Evolutionary conservation across 1,140 invertebrate species (phyloP).

Genomic region (Drosophila sp.): DNA sequence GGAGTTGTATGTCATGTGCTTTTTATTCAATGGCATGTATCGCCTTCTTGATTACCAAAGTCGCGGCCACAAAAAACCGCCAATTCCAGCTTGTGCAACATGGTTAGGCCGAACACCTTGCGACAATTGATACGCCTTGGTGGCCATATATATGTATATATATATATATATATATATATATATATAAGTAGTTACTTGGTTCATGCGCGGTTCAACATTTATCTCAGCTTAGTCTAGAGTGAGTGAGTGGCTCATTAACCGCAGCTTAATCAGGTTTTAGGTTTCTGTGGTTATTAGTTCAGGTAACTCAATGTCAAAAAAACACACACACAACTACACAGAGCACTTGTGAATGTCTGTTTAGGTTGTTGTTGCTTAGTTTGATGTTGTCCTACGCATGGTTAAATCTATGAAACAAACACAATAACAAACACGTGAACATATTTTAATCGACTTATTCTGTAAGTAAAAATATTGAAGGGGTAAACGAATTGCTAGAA

Average conservation of each 20-base stretch:
- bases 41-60: constrained; percentile 53
- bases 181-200: constrained; percentile 14
- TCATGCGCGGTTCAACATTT: constrained; percentile 6
- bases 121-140: constrained; percentile 50
- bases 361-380: background rate
- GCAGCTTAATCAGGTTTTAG: constrained; percentile 76
- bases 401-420: constrained; percentile 37
- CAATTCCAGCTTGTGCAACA: constrained; percentile 34
- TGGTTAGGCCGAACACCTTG: constrained; percentile 50
- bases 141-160: constrained; percentile 22
- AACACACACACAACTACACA: constrained; percentile 10
- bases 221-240: background rate
- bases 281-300: constrained; percentile 75
- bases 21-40: constrained; percentile 23
- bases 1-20: constrained; percentile 35
- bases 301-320: constrained; percentile 51
- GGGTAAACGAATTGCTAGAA: too few species aligned
- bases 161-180: constrained; percentile 1
- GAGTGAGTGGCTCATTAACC: constrained; percentile 69
- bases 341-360: constrained; percentile 29
- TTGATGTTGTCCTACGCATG: constrained; percentile 50
- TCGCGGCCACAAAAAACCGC: constrained; percentile 34
- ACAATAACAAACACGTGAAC: constrained; percentile 1
- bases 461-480: background rate
- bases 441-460: background rate